These are phyloP conservation scores for Pontoporia blainvillei DNA, from an alignment of 2,113 vertebrate species.

Conservation along the genomic window DNA sequence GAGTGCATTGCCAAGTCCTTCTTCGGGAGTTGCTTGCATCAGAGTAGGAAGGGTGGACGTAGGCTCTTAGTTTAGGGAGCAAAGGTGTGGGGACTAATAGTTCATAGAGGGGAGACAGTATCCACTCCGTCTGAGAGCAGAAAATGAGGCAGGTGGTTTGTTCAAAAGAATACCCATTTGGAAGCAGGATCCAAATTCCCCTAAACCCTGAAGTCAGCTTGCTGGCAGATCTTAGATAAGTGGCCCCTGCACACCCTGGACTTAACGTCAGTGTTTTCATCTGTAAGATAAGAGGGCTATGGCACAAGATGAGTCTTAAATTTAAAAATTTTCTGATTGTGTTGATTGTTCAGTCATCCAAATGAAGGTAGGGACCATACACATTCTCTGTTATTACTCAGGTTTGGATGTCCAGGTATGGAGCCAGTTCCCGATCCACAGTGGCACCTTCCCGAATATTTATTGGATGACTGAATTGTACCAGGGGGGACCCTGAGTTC, in stretches of 20 bases:
- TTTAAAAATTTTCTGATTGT: not conserved
- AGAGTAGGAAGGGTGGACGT: not conserved
- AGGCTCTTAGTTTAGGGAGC: not conserved
- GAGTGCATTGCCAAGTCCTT: not conserved
- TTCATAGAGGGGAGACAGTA: not conserved
- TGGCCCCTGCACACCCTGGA: not conserved
- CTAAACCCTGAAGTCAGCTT: not conserved
- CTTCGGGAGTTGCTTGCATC: not conserved
- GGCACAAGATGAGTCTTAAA: not conserved
- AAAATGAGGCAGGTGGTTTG: not conserved
- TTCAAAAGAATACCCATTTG: not conserved
- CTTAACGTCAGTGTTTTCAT: not conserved
- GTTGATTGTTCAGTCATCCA: not conserved
- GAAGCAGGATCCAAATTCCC: not conserved
- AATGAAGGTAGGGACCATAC: not conserved
- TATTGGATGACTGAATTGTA: not conserved
- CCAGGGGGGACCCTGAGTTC: not conserved
- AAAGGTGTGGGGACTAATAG: not conserved
- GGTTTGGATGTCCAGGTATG: not conserved
- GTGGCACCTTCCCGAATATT: too few species aligned
- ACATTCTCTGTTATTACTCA: not conserved
- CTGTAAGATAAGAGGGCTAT: not conserved
- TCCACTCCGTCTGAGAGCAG: not conserved
- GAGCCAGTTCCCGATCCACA: not conserved
- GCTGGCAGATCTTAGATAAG: not conserved